These are phyloP conservation scores for Papilio machaon DNA, from an alignment of 1,140 invertebrate genomes.

Conservation along the genomic window DNA sequence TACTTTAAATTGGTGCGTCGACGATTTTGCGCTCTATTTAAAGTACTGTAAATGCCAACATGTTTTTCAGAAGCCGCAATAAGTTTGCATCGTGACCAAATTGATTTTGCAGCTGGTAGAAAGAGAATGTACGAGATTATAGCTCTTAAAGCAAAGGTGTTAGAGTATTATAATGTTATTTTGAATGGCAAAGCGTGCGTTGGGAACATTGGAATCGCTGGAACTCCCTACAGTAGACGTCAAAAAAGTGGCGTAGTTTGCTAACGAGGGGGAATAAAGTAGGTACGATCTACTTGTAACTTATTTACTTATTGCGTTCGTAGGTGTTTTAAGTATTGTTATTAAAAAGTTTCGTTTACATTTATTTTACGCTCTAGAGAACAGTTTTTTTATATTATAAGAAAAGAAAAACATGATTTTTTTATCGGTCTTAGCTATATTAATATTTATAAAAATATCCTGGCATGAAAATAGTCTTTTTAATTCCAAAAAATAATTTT, in stretches of 20 bases:
- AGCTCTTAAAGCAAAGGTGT: slow-evolving; percentile 51
- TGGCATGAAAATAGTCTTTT: not conserved
- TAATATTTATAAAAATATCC: not conserved
- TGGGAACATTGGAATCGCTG: slow-evolving; percentile 59
- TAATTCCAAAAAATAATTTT: too few species aligned
- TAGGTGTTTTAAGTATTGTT: slow-evolving; percentile 24
- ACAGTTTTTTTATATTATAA: not conserved
- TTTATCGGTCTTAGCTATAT: not conserved
- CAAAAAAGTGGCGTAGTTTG: slow-evolving; percentile 72
- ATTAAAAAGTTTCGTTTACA: slow-evolving; percentile 1
- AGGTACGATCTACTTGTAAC: slow-evolving; percentile 63
- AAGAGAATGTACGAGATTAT: slow-evolving; percentile 50
- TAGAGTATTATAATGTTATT: slow-evolving; percentile 52
- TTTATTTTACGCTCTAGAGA: not conserved
- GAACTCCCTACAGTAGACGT: slow-evolving; percentile 72
- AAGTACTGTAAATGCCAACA: not conserved
- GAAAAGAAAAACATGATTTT: not conserved
- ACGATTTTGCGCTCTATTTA: slow-evolving; percentile 48
- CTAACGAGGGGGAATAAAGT: slow-evolving; percentile 72
- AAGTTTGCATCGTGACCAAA: slow-evolving; percentile 7
- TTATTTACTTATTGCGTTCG: slow-evolving; percentile 25
- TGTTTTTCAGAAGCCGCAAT: slow-evolving; percentile 23
- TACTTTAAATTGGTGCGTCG: slow-evolving; percentile 2
- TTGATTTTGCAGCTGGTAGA: slow-evolving; percentile 38
- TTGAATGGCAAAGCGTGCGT: slow-evolving; percentile 46